phyloP scores from a whole-genome alignment of 2,113 vertebrate genomes.

The Chinchilla lanigera region DNA sequence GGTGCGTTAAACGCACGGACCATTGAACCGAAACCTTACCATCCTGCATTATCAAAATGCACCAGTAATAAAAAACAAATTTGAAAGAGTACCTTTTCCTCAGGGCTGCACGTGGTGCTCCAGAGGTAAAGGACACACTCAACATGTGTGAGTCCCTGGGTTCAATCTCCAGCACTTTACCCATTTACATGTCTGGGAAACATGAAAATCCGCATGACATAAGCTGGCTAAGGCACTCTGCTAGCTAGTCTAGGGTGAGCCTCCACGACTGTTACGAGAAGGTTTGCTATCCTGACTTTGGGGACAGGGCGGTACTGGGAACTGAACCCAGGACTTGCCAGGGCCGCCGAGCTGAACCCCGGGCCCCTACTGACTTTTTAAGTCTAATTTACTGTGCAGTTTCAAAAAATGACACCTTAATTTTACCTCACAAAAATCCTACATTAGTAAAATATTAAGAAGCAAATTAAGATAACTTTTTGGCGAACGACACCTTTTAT shows the following conservation, averaged over 20 bases:
- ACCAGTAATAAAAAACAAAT: not conserved
- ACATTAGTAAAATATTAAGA: slow-evolving; percentile 36
- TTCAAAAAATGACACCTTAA: slow-evolving; percentile 18
- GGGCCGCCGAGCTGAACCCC: no score
- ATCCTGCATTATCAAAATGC: not conserved
- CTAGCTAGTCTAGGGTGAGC: not conserved
- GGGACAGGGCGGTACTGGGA: no score
- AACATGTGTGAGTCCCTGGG: not conserved
- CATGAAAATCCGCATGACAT: not conserved
- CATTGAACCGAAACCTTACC: not conserved
- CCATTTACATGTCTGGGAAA: not conserved
- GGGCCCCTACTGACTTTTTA: not conserved
- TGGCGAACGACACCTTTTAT: not conserved
- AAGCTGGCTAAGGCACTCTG: not conserved
- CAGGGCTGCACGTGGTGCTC: not conserved
- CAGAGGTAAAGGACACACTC: not conserved
- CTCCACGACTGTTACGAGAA: not conserved
- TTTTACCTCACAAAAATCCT: slow-evolving; percentile 27
- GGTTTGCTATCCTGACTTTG: not conserved
- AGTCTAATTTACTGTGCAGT: not conserved
- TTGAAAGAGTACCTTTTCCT: not conserved
- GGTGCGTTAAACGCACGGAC: not conserved
- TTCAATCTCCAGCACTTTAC: not conserved
- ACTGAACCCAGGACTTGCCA: no score
- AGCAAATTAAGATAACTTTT: slow-evolving; percentile 6